Base-by-base conservation (phyloP, 2,113 vertebrate genomes). In the Grantiella picta region DNA sequence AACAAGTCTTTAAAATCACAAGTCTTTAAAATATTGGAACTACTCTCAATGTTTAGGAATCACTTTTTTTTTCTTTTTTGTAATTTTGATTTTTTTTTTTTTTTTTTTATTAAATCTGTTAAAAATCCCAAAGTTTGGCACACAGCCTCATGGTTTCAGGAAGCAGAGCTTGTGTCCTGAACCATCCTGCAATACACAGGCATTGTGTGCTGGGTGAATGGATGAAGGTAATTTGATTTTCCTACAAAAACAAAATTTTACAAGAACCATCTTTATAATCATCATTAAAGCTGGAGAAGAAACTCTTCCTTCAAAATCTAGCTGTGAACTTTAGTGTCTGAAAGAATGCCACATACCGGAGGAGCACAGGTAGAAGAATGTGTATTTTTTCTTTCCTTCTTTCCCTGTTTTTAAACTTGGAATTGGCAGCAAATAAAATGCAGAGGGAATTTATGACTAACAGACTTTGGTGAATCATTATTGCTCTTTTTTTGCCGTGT, bases 391-490 rank as follows among this genome's bases (percentile, higher is more conserved):
- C 77, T 61, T 75, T 85, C 38, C 13, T 35, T 9, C 18, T 49
- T 36, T 28, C 5, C 20, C 21, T 31, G 8, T 36, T 80, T 91
- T 92, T 87, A 60, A 95, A 60, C 40, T n/a, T 87, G 36, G 24
- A 64, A 35, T 31, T 84, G 38, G 57, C 35, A 86, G 59, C 52
- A 77, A 61, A 52, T 77, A 53, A 80, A 95, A 72, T 2, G 5
- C 35, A 83, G 64, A 73, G 40, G 82, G 81, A 35, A 63, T 80
- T 90, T 64, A 73, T 92, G 79, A 92, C 71, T 93, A 92, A 87
- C n/a, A 61, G 77, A 7, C 40, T 56, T 61, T 35, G 63, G 40
- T 92, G 82, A 94, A 93, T 92, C 86, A 75, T 57, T 64, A 52
- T 27, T 87, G 73, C 40, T 10, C 6, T 72, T 54, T 65, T 60